These are phyloP conservation scores for Tragelaphus buxtoni DNA, from an alignment of 2,113 vertebrate species.

Conservation along the genomic window DNA sequence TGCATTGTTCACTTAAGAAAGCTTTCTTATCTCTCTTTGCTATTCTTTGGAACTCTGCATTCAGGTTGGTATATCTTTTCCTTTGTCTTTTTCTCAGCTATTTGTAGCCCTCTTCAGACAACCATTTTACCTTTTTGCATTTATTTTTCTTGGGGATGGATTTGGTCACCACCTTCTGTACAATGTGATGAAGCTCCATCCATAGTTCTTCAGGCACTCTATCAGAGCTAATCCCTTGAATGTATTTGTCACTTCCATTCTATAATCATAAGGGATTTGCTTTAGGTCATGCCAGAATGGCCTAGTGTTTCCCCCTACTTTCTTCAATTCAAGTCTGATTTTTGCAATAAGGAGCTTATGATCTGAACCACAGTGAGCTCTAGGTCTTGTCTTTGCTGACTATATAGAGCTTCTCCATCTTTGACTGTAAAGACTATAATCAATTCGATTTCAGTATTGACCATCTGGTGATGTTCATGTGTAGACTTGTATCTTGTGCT, in stretches of 20 bases:
- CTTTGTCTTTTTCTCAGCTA: neutral
- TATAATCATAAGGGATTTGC: neutral
- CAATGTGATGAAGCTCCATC: neutral
- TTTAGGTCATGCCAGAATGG: neutral
- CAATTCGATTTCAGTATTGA: neutral
- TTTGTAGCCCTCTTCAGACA: neutral
- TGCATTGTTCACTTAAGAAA: neutral
- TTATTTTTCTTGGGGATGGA: neutral
- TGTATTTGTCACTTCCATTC: neutral
- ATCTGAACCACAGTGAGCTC: neutral
- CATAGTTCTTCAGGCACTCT: neutral
- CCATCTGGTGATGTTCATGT: neutral
- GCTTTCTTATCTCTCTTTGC: neutral
- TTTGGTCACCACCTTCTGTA: neutral
- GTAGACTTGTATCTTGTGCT: neutral
- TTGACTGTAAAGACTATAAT: neutral
- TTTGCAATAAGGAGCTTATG: neutral
- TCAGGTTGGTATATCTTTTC: neutral
- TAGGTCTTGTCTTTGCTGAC: neutral
- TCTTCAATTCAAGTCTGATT: neutral
- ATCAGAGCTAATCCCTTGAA: neutral
- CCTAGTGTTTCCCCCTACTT: neutral
- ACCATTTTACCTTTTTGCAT: neutral
- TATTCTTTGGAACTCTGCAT: neutral
- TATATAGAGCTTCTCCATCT: neutral